These are phyloP conservation scores for Vanessa atalanta DNA, from an alignment of 1,140 invertebrate species.

Conservation along the genomic window DNA sequence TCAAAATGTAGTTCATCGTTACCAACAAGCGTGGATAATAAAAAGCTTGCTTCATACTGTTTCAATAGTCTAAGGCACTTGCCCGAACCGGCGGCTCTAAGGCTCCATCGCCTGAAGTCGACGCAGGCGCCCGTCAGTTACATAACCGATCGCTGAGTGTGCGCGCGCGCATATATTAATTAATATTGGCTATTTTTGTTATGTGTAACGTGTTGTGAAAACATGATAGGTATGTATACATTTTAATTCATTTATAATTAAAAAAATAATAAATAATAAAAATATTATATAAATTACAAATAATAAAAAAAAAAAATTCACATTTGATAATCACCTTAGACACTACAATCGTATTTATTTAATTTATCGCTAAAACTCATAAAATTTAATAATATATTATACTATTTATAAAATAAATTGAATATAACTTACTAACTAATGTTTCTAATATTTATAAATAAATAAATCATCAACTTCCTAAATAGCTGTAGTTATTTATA, in stretches of 20 bases:
- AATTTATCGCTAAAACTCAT: no score
- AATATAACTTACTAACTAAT: no score
- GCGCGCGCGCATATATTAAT: conserved; percentile 31
- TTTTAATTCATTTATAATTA: neutral
- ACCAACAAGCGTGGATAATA: neutral
- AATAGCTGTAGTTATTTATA: no score
- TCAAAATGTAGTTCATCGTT: neutral
- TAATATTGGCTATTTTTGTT: conserved; percentile 13
- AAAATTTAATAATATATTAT: no score
- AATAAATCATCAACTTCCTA: no score
- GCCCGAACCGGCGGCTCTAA: neutral
- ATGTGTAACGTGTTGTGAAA: conserved; percentile 7
- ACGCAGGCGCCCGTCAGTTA: conserved; percentile 41
- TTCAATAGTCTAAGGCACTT: neutral
- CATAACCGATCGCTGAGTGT: conserved; percentile 46
- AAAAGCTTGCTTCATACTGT: conserved; percentile 24
- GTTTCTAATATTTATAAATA: no score
- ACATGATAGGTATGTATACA: conserved; percentile 22
- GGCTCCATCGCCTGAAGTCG: conserved; percentile 11
- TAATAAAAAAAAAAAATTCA: no score
- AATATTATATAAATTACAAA: no score
- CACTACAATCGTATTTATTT: no score
- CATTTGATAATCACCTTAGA: no score
- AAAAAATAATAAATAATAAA: neutral
- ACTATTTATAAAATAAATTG: no score